Evolutionary conservation across 2,797 vertebrate species (phyloP).

Genomic region (Gambelia wislizenii): DNA sequence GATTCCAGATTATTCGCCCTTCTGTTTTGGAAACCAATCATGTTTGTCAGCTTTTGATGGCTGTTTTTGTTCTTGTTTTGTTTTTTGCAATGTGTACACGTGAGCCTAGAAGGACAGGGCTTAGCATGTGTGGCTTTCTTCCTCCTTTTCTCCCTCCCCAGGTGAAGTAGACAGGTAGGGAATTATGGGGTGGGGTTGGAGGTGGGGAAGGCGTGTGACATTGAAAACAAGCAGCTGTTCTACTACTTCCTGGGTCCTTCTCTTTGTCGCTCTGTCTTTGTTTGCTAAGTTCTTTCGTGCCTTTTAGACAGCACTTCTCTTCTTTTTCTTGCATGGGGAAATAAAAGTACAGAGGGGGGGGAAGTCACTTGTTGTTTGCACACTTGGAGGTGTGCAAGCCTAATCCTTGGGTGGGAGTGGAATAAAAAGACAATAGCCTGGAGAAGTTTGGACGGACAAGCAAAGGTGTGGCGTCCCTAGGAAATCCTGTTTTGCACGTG

Average conservation of each 20-base stretch:
- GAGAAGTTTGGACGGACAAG: background rate
- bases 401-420: background rate
- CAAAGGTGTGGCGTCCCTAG: background rate
- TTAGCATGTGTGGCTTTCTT: too few species aligned
- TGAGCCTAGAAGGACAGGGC: too few species aligned
- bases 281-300: too few species aligned
- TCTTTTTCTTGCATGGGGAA: too few species aligned
- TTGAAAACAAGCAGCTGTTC: too few species aligned
- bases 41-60: background rate
- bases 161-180: background rate
- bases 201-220: background rate
- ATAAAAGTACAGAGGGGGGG: too few species aligned
- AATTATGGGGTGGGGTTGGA: background rate
- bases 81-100: background rate
- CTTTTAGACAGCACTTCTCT: too few species aligned
- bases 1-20: background rate
- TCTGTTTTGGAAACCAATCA: background rate
- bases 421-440: background rate
- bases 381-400: background rate
- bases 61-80: background rate
- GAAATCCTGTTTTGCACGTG: background rate
- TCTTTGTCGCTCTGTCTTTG: fast-evolving
- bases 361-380: too few species aligned
- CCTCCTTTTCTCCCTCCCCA: too few species aligned
- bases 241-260: background rate